Percentiles rank a stretch among this genome's conserved stretches.
phyloP scores from a whole-genome alignment of 2,797 vertebrate species.

The Danio choprae region DNA sequence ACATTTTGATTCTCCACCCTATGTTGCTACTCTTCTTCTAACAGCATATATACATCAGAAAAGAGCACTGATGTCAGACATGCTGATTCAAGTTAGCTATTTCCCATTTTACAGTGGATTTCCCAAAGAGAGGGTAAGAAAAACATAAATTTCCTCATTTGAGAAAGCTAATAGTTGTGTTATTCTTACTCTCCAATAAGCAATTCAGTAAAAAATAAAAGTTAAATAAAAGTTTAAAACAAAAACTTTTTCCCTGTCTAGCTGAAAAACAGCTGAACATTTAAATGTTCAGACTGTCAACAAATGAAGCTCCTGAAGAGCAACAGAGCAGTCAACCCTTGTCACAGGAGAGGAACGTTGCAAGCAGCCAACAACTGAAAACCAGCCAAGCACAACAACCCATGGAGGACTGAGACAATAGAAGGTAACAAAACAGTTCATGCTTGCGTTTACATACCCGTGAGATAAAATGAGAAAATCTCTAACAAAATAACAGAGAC shows the following conservation, averaged over 20 bases:
- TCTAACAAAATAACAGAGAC: too few species aligned
- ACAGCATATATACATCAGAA: neutral
- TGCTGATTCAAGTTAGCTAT: neutral
- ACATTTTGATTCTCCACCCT: conserved; percentile 2
- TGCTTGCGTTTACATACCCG: too few species aligned
- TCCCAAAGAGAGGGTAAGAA: neutral
- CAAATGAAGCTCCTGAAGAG: neutral
- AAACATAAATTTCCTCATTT: neutral
- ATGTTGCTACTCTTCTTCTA: neutral
- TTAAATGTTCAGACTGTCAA: neutral
- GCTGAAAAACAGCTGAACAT: neutral
- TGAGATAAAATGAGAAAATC: too few species aligned
- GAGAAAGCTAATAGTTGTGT: neutral
- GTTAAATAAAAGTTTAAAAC: neutral
- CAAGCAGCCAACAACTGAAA: neutral
- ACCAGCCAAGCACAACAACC: neutral
- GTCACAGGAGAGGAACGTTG: neutral
- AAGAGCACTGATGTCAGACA: neutral
- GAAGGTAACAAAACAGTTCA: conserved; percentile 7
- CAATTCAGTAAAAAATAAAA: neutral
- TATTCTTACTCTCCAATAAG: neutral
- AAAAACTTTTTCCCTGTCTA: neutral
- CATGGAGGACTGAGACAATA: conserved; percentile 15
- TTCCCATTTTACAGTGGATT: neutral
- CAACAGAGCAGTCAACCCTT: neutral